Conservation (phyloP, 35 echinoderm and acorn worm genomes). For the Ophioderma brevispina region DNA sequence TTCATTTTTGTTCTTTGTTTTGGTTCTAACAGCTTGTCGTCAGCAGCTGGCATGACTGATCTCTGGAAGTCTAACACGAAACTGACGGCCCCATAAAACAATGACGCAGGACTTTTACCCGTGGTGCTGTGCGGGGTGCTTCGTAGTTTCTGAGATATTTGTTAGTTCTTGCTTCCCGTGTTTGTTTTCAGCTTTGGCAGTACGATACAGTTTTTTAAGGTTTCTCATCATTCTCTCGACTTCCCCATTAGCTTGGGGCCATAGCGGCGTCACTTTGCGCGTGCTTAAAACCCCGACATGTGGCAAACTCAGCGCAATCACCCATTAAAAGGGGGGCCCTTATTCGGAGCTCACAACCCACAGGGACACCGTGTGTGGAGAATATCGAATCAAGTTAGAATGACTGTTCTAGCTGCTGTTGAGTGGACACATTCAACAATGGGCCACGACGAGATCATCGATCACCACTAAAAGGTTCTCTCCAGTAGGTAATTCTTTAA, state of each 20-base stretch:
- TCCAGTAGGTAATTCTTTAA: conserved; percentile 23
- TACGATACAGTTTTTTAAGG: conserved; percentile 30
- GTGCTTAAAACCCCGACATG: conserved; percentile 43
- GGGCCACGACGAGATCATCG: conserved; percentile 67
- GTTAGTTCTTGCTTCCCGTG: conserved; percentile 36
- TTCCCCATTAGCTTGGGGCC: no score
- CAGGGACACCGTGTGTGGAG: no score
- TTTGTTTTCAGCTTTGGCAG: conserved; percentile 33
- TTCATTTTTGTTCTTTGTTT: neutral
- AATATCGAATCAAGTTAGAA: no score
- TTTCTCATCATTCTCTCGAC: no score
- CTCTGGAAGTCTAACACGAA: conserved; percentile 20
- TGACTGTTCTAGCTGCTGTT: no score
- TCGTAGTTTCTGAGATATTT: conserved; percentile 64
- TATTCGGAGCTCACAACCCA: no score
- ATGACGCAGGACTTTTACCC: conserved; percentile 19
- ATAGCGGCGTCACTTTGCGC: conserved; percentile 52
- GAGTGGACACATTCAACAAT: conserved; percentile 31
- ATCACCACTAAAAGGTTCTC: conserved; percentile 45
- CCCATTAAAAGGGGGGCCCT: no score
- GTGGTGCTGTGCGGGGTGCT: conserved; percentile 60
- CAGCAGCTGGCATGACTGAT: neutral
- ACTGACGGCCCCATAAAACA: conserved; percentile 31
- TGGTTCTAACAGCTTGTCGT: neutral
- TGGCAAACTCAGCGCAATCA: no score